Evolutionary conservation across 2,888 invertebrate genomes (phyloP).

Genomic region (Macrophya annulata): DNA sequence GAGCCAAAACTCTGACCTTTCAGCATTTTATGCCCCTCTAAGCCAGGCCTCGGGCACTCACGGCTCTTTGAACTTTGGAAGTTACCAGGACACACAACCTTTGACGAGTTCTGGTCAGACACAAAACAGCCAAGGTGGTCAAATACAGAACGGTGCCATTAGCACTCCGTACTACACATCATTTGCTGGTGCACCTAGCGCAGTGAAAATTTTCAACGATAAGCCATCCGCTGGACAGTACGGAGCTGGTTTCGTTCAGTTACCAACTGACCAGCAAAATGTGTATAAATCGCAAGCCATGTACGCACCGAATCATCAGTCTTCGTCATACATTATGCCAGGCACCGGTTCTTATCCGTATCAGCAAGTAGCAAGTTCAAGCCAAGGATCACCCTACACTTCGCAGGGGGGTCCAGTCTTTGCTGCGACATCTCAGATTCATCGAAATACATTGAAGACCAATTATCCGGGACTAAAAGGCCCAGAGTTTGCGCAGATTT

Average conservation of each 20-base stretch:
- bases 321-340: constrained; percentile 12
- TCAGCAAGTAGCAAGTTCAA: background rate
- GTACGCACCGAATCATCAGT: constrained; percentile 53
- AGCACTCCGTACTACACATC: constrained; percentile 43
- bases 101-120: constrained; percentile 11
- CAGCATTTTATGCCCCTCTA: background rate
- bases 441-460: constrained; percentile 57
- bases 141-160: constrained; percentile 27
- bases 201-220: constrained; percentile 39
- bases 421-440: constrained; percentile 40
- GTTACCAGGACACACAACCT: constrained; percentile 9
- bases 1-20: background rate
- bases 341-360: constrained; percentile 14
- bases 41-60: background rate
- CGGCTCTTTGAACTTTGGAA: background rate
- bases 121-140: constrained; percentile 35
- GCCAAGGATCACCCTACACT: constrained; percentile 45
- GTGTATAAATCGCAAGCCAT: constrained; percentile 8
- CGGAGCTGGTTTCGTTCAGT: background rate
- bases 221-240: constrained; percentile 8
- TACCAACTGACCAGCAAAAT: constrained; percentile 4
- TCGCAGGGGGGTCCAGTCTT: constrained; percentile 19
- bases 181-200: constrained; percentile 9
- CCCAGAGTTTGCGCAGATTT: constrained; percentile 47
- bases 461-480: constrained; percentile 31